phyloP scores from a whole-genome alignment of 2,113 vertebrate species.

The Rafetus swinhoei region DNA sequence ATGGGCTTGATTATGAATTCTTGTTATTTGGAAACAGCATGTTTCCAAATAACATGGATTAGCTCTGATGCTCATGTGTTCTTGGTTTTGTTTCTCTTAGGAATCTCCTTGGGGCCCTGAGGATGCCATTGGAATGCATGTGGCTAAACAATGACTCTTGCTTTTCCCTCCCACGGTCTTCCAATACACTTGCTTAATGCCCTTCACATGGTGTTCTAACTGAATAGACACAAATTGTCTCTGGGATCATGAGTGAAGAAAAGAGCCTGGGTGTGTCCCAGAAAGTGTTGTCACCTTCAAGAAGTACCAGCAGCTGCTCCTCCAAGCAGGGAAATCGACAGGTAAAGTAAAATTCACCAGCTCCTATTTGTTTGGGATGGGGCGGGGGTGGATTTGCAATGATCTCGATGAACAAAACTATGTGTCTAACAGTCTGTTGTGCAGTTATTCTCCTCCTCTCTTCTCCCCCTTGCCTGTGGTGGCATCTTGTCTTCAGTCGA shows the following conservation, averaged over 20 bases:
- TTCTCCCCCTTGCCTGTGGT: not conserved
- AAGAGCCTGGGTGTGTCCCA: constrained; percentile 86
- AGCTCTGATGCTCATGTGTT: not conserved
- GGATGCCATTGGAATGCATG: constrained; percentile 38
- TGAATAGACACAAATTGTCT: not conserved
- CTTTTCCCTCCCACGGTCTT: constrained; percentile 37
- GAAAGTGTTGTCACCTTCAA: constrained; percentile 92
- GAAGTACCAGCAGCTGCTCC: constrained; percentile 95
- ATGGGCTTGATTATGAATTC: not conserved
- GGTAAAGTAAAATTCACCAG: constrained; percentile 77
- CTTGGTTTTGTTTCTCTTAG: constrained; percentile 40
- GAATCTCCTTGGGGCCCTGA: constrained; percentile 31
- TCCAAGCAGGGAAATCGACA: constrained; percentile 95
- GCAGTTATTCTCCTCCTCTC: not conserved
- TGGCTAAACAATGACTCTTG: constrained; percentile 38
- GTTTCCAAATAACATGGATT: not conserved
- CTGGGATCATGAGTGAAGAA: constrained; percentile 88
- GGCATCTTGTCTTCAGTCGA: not conserved
- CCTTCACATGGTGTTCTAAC: constrained; percentile 53
- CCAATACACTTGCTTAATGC: not conserved
- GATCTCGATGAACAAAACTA: not conserved
- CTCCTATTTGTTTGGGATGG: not conserved
- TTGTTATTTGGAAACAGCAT: not conserved
- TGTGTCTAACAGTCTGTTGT: not conserved
- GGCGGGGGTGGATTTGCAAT: not conserved